A percentile compares a stretch with the other conserved stretches of the same genome.
These are phyloP conservation scores for Lasioglossum calceatum DNA, from an alignment of 2,888 invertebrate species.

Conservation along the genomic window DNA sequence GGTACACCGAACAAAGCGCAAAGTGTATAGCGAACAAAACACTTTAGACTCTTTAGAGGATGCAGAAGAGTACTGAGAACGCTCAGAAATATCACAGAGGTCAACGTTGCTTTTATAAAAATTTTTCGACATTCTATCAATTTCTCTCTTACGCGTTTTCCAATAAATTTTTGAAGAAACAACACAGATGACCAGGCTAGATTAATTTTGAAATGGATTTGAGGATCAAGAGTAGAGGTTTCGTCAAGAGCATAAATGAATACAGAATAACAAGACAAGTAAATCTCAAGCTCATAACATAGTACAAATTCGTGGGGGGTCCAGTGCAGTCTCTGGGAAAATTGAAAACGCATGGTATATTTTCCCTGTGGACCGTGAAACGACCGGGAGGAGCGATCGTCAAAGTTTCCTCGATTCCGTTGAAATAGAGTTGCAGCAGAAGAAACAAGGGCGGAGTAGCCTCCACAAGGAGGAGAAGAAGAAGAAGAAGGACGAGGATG, in stretches of 20 bases:
- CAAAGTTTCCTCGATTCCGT: conserved; percentile 26
- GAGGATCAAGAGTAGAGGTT: too few relatives aligned
- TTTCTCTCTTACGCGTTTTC: not conserved
- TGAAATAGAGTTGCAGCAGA: conserved; percentile 45
- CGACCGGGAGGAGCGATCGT: conserved; percentile 26
- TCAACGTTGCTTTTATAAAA: not conserved
- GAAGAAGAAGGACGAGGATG: conserved; percentile 12
- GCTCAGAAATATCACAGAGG: too few relatives aligned
- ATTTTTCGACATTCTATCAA: not conserved
- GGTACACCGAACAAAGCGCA: not conserved
- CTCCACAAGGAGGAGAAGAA: not conserved
- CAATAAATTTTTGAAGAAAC: not conserved
- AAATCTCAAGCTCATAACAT: not conserved
- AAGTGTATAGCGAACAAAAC: not conserved
- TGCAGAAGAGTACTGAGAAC: not conserved
- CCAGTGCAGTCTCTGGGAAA: not conserved
- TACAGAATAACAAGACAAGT: not conserved
- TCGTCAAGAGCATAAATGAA: not conserved
- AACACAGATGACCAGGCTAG: too few relatives aligned
- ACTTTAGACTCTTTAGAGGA: not conserved
- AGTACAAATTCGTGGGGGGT: not conserved
- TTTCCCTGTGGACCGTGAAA: conserved; percentile 41
- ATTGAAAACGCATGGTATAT: conserved; percentile 11
- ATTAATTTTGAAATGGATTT: not conserved
- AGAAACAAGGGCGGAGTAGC: conserved; percentile 27